Percentiles rank a stretch among this genome's conserved stretches.
These are phyloP conservation scores for Apodemia zela DNA, from an alignment of 2,888 invertebrate species.

Conservation along the genomic window DNA sequence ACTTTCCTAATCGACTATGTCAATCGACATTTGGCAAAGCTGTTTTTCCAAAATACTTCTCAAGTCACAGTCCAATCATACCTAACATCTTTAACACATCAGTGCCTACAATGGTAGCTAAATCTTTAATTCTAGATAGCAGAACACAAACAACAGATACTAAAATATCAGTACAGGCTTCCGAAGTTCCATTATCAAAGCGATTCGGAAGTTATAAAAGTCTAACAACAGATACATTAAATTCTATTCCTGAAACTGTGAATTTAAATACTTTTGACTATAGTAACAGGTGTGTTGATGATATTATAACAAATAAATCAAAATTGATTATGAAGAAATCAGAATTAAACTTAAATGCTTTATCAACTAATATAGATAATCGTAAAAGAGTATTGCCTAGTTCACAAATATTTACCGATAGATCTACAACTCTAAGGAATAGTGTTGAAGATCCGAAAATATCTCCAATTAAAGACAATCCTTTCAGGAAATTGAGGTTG, in stretches of 20 bases:
- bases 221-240: not conserved
- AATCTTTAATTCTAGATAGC: slow-evolving; percentile 18
- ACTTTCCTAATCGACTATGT: not conserved
- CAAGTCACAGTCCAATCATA: slow-evolving; percentile 24
- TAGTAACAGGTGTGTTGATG: too few species aligned
- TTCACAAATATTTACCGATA: not conserved
- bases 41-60: slow-evolving; percentile 38
- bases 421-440: not conserved
- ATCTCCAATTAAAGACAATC: not conserved
- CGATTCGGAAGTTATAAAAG: slow-evolving; percentile 29
- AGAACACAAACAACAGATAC: slow-evolving; percentile 24
- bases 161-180: slow-evolving; percentile 29
- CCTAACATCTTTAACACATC: slow-evolving; percentile 39
- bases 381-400: not conserved
- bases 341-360: not conserved
- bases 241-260: not conserved
- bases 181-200: slow-evolving; percentile 33
- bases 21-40: slow-evolving; percentile 40
- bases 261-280: not conserved
- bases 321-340: not conserved
- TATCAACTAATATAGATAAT: not conserved
- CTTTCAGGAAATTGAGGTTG: slow-evolving; percentile 24
- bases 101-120: slow-evolving; percentile 24
- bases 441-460: not conserved
- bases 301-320: too few species aligned